Evolutionary conservation across 2,888 invertebrate genomes (phyloP).

Genomic region (Itoplectis maculator): DNA sequence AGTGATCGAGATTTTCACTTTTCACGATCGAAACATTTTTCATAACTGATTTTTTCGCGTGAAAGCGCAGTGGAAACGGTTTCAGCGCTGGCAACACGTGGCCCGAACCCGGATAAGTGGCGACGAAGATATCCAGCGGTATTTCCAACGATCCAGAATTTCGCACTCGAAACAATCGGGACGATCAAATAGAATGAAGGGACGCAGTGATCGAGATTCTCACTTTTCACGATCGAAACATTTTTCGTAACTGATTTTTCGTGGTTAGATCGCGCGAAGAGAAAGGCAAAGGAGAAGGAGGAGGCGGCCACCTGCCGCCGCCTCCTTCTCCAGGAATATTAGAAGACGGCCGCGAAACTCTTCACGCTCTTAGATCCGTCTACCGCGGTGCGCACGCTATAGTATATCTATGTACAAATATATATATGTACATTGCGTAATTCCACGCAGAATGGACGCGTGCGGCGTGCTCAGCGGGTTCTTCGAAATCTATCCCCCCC

Average conservation of each 20-base stretch:
- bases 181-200: too few relatives aligned
- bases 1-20: neutral
- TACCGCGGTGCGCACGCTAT: too few relatives aligned
- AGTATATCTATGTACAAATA: too few relatives aligned
- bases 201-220: too few relatives aligned
- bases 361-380: slow-evolving; percentile 38
- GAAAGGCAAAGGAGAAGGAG: slow-evolving; percentile 44
- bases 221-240: neutral
- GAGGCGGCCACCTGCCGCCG: too few relatives aligned
- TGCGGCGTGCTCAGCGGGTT: slow-evolving; percentile 8
- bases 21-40: neutral
- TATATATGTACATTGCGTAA: slow-evolving; percentile 41
- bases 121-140: too few relatives aligned
- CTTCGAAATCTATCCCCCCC: slow-evolving; percentile 42
- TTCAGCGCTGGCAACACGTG: slow-evolving; percentile 35
- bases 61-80: slow-evolving; percentile 35
- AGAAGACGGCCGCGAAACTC: slow-evolving; percentile 48
- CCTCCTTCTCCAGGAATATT: too few relatives aligned
- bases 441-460: slow-evolving; percentile 7
- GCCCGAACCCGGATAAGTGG: slow-evolving; percentile 2
- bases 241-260: slow-evolving; percentile 2
- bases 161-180: too few relatives aligned
- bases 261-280: slow-evolving; percentile 40
- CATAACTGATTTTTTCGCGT: slow-evolving; percentile 6
- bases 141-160: too few relatives aligned